These are phyloP conservation scores for Pentamera pediparva DNA, from an alignment of 53 echinoderm and acorn worm genomes.

Conservation along the genomic window DNA sequence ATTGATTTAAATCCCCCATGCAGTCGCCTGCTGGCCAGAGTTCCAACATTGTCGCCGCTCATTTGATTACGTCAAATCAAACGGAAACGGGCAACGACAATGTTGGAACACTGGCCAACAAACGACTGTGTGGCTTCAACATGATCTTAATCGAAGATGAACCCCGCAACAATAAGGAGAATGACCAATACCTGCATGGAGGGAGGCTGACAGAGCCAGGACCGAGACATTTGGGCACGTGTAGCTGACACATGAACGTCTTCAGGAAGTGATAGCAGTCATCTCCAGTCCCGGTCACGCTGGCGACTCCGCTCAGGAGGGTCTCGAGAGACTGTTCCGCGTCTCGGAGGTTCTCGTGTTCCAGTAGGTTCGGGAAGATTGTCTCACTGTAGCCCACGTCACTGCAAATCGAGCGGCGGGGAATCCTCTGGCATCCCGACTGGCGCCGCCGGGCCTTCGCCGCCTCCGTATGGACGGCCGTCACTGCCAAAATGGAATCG, in stretches of 20 bases:
- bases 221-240: conserved; percentile 1
- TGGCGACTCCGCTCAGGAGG: not conserved
- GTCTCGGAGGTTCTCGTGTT: conserved; percentile 15
- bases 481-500: too few relatives aligned
- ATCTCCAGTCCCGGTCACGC: conserved; percentile 19
- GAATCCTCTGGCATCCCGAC: not conserved
- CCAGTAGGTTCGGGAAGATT: conserved; percentile 36
- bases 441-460: too few relatives aligned
- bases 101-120: too few relatives aligned
- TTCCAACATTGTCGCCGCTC: not conserved
- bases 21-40: too few relatives aligned
- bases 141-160: not conserved
- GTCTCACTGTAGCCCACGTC: conserved; percentile 35
- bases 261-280: not conserved
- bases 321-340: conserved; percentile 4
- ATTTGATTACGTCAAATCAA: not conserved
- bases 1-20: too few relatives aligned
- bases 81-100: too few relatives aligned
- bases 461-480: too few relatives aligned
- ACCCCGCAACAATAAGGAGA: not conserved
- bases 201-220: not conserved
- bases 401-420: not conserved
- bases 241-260: not conserved
- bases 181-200: conserved; percentile 9
- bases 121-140: too few relatives aligned